Evolutionary conservation across 2,888 invertebrate species (phyloP), one percentile per base, ranked within the genome.

Genomic region (Chymomyza caudatula): DNA sequence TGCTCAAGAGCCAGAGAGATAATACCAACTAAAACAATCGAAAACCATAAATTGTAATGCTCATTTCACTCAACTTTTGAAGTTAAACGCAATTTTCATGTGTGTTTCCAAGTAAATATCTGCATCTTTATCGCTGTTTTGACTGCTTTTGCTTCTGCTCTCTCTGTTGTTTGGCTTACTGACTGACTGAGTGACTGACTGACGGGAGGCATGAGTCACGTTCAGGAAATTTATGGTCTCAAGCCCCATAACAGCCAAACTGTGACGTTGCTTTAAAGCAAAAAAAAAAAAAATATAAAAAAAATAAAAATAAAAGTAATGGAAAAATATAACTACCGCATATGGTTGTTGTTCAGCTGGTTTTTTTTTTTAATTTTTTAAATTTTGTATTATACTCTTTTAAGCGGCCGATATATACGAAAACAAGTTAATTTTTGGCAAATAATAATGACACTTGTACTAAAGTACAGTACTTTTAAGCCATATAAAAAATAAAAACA

Each of bases 161-260:
- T 11, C 29, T 11, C 29, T 37, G 29, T 6, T 25, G 25, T 25
- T 25, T 25, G 25, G 11, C 47, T 17, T 13, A n/a, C 44, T 44
- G 44, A 19, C 47, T 19, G 17, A 47, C 47, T 47, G 47, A 17
- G 17, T 47, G 17, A 17, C 47, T 17, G 37, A n/a, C 79, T 65
- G 77, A 47, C 61, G 44, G 75, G 59, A 57, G 60, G 60, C 25
- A 74, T 83, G 83, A 83, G 56, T 83, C 83, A 83, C 65, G 60
- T 65, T 68, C 86, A 83, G 86, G 83, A 83, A 86, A 80, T 79
- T 83, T 74, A 74, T 68, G 69, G 68, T 37, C 8, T 11, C 29
- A 37, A 37, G 43, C 64, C 68, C 64, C 68, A 68, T 37, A 11
- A 8, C 11, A 11, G 11, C 29, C 29, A 37, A 37, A 37, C 65